Evolutionary conservation across 2,797 vertebrate genomes (phyloP), one percentile per base, ranked within the genome.

Genomic region (Eulemur rubriventer): DNA sequence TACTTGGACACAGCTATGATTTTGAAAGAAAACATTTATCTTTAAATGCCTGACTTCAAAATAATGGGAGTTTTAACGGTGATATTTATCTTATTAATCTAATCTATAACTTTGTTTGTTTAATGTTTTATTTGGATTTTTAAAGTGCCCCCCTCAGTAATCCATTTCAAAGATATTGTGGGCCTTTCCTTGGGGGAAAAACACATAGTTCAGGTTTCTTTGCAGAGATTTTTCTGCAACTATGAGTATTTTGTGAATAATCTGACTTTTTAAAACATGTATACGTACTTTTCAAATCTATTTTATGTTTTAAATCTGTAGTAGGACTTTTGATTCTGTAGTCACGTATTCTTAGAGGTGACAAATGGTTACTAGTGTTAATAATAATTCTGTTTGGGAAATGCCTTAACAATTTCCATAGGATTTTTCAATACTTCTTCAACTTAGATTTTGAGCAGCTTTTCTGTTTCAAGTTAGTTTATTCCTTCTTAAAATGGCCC

Each of bases 381-480:
- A 80, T 67, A 50, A 89, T 69, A 33, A 50, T 46, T 75, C 0
- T 1, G 24, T 46, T 87, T 76, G 33, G 18, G 48, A 55, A 70
- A 18, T 79, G 7, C 30, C 33, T 52, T 87, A 11, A 43, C 72
- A 69, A 78, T 96, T 89, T 96, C 43, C 24, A 73, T 11, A 46
- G 7, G n/a, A 26, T 46, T 72, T 61, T 84, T 35, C 43, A 69
- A 2, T 78, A 16, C 57, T 63, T 91, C 87, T 84, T 63, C 70
- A 69, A 59, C 17, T 38, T 92, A 41, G 22, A 75, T 70, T 96
- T 92, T 85, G 67, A 92, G 33, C 46, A 46, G 6, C 16, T 75
- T 91, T 94, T 79, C 75, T 86, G 30, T 69, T 72, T 95, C 59
- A 50, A 78, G 72, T 55, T 95, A 46, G 33, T 35, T 67, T 94